These are phyloP conservation scores for Lamprotornis superbus DNA, from an alignment of 2,113 vertebrate species.

Conservation along the genomic window DNA sequence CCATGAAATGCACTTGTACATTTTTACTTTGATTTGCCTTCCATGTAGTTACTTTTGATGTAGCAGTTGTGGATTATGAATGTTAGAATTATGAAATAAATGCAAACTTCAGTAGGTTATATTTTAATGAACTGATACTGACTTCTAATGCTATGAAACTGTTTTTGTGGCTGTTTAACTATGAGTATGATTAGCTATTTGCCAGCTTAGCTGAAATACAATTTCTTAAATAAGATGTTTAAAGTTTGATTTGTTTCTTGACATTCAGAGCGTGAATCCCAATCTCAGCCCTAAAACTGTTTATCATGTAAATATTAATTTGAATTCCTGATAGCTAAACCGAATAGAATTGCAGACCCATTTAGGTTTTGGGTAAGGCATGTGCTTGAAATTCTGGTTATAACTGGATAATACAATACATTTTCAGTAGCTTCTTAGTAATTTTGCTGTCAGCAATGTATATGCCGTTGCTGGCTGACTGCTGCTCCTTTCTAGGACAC, in stretches of 20 bases:
- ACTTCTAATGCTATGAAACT: background rate
- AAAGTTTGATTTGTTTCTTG: background rate
- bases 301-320: background rate
- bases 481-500: background rate
- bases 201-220: background rate
- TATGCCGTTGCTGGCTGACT: background rate
- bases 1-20: background rate
- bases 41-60: background rate
- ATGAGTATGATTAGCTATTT: background rate
- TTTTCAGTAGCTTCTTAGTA: background rate
- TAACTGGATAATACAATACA: background rate
- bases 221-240: background rate
- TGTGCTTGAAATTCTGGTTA: background rate
- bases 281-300: background rate
- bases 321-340: background rate
- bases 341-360: background rate
- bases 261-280: background rate
- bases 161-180: background rate
- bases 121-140: background rate
- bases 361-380: background rate
- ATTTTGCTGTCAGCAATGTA: background rate
- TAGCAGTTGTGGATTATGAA: background rate
- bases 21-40: constrained; percentile 29
- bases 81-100: background rate
- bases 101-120: background rate